A percentile compares a stretch with the other conserved stretches of the same genome.
phyloP scores from a whole-genome alignment of 2,113 vertebrate genomes.

The Etheostoma spectabile region DNA sequence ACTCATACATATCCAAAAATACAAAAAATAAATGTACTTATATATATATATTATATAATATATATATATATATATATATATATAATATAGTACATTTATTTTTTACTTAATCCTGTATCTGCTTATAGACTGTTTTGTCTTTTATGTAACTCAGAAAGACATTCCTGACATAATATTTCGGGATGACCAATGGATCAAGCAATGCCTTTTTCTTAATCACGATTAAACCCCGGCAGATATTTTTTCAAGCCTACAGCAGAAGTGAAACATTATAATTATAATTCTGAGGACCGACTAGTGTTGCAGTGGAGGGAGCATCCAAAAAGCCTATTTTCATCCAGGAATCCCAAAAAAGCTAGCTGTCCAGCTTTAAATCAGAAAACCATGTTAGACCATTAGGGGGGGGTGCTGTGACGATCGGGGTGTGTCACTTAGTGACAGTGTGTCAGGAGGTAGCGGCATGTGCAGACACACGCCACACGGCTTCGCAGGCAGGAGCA shows the following conservation, averaged over 20 bases:
- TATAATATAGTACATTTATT: no score
- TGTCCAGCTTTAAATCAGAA: constrained; percentile 59
- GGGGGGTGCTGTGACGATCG: constrained; percentile 76
- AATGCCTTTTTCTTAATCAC: background rate
- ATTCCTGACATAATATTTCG: background rate
- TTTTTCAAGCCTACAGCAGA: constrained; percentile 3
- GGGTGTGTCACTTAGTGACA: constrained; percentile 83
- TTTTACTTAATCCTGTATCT: background rate
- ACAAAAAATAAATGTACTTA: no score
- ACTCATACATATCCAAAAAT: no score
- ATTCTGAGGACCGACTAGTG: constrained; percentile 9
- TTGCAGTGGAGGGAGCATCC: constrained; percentile 47
- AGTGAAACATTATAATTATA: constrained; percentile 25
- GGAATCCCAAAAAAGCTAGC: constrained; percentile 67
- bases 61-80: no score
- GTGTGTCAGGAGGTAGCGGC: constrained; percentile 79
- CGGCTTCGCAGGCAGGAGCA: constrained; percentile 67
- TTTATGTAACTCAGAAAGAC: background rate
- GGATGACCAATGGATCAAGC: background rate
- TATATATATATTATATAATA: no score
- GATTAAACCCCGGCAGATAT: background rate
- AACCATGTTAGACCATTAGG: constrained; percentile 85
- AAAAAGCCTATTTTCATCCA: constrained; percentile 79
- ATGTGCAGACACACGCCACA: constrained; percentile 69
- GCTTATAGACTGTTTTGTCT: background rate